Evolutionary conservation across 2,888 invertebrate species (phyloP).

Genomic region (Caenorhabditis sp.): DNA sequence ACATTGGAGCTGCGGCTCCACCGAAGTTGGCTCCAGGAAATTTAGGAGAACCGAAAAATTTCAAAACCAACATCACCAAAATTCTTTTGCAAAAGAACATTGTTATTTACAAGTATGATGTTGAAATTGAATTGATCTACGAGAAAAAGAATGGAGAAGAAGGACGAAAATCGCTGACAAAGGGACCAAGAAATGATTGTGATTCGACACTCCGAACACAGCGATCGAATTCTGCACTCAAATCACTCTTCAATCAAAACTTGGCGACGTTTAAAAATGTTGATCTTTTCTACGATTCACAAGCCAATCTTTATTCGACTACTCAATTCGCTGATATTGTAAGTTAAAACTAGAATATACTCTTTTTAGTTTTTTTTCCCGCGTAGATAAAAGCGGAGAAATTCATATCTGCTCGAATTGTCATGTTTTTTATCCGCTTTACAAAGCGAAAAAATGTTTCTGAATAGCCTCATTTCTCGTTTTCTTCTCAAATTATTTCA

Average conservation of each 20-base stretch:
- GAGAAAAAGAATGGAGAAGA: neutral
- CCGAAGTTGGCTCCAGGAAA: neutral
- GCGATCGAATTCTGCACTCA: neutral
- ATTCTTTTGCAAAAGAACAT: neutral
- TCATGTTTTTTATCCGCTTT: no score
- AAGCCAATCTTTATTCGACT: neutral
- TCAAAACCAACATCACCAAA: neutral
- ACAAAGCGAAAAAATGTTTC: no score
- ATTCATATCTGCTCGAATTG: no score
- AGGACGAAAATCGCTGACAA: neutral
- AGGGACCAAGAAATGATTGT: neutral
- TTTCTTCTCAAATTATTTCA: no score
- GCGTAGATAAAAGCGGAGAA: no score
- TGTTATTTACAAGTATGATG: neutral
- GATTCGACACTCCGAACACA: neutral
- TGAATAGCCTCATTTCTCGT: no score
- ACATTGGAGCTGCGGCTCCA: neutral
- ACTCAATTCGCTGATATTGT: neutral
- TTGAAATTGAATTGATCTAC: neutral
- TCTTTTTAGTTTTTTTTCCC: no score
- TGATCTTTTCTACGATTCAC: neutral
- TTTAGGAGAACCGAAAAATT: neutral
- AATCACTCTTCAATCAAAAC: neutral
- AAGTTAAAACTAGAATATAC: neutral
- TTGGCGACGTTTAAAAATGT: neutral